phyloP scores from a whole-genome alignment of 2,113 vertebrate species.

The Oryzias celebensis region DNA sequence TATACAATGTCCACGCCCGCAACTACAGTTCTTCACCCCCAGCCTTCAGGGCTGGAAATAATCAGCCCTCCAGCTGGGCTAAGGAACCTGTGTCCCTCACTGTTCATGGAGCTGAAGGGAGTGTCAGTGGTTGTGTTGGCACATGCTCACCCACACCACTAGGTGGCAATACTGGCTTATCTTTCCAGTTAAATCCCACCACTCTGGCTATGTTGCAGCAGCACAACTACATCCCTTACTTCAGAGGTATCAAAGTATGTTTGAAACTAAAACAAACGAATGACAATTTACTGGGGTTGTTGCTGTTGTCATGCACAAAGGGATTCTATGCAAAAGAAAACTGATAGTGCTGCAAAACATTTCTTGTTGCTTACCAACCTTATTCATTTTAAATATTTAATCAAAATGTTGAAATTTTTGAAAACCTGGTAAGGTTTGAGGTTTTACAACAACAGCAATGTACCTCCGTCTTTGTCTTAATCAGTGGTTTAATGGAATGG shows the following conservation, averaged over 20 bases:
- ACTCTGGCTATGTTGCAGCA: constrained; percentile 92
- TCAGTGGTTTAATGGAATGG: constrained; percentile 19
- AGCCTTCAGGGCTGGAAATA: constrained; percentile 25
- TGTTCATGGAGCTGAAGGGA: constrained; percentile 43
- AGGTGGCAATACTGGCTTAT: constrained; percentile 85
- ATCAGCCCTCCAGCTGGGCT: constrained; percentile 40
- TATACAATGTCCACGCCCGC: constrained; percentile 81
- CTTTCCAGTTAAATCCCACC: constrained; percentile 92
- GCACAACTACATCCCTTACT: constrained; percentile 97
- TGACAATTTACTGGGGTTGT: constrained; percentile 5
- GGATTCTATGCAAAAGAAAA: background rate
- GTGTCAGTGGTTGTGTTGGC: constrained; percentile 64
- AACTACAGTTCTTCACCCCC: constrained; percentile 83
- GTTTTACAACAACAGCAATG: constrained; percentile 14
- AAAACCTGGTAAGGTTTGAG: background rate
- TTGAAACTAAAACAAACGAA: constrained; percentile 33
- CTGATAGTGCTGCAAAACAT: background rate
- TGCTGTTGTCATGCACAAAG: constrained; percentile 19
- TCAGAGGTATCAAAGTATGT: constrained; percentile 87
- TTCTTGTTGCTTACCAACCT: too few relatives aligned
- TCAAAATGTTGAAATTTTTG: too few relatives aligned
- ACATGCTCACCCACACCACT: constrained; percentile 78
- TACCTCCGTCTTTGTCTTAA: constrained; percentile 38
- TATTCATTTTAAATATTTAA: too few relatives aligned
- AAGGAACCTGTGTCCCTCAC: constrained; percentile 61